Evolutionary conservation across 2,888 invertebrate species (phyloP), one percentile per base, ranked within the genome.

Genomic region (Theodoxus fluviatilis): DNA sequence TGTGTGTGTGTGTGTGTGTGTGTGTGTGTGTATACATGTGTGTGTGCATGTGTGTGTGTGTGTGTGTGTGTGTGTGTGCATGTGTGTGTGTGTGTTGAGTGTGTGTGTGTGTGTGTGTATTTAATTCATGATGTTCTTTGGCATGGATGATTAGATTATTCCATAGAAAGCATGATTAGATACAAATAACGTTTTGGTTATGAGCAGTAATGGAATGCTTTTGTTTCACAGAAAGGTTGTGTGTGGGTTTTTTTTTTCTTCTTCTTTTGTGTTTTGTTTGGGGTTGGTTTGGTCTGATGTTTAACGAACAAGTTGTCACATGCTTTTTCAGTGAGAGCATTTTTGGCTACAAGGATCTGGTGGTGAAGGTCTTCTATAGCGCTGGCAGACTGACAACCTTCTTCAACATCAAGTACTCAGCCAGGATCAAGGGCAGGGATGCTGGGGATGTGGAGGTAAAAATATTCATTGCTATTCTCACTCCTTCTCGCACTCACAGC

Each of bases 291-390:
- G 18, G n/a, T 69, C 22, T 55, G 18, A 37, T 55, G 22, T 22
- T 43, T 31, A 61, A 61, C n/a, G 25, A 49, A 52, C 22, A 67
- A 57, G 31, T 49, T 28, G 22, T n/a, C 22, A n/a, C 18, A 1
- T 37, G 2, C 35, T 33, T 73, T 86, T 87, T 38, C 83, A 91
- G 91, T 81, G 98, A 98, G 88, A 93, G 92, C 74, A 95, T 98
- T 85, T 96, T 96, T 89, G 98, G 98, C 2, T 98, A 96, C 85
- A 92, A 93, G 83, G 93, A 94, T 81, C 88, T 98, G 43, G 90
- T 90, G 72, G 91, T 97, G 2, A 90, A 92, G 74, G 87, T 97
- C 2, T 93, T 92, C 83, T 96, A 94, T 85, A 92, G 92, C 73
- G 94, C 95, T 68, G 93, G 92, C 28, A 92, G 92, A 73, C 89